Base-by-base conservation (phyloP, 1,140 invertebrate species). In the Drosophila busckii region DNA sequence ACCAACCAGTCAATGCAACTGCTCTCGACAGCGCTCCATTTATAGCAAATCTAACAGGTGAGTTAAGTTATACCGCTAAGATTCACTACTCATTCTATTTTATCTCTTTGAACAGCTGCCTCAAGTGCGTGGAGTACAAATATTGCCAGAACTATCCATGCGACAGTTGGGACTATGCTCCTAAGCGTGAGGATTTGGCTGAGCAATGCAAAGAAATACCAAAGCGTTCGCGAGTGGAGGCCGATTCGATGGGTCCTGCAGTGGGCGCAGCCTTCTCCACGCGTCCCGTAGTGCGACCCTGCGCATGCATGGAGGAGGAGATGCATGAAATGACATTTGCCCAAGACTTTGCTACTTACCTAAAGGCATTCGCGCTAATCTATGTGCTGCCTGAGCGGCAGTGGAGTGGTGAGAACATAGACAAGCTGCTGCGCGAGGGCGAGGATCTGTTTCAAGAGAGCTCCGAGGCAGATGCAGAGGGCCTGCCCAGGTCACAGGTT, bases 331-430 rank as follows among this genome's bases (percentile, higher is more conserved):
- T 19, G 2, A 13, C 26, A 4, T 13, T 31, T 45, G 35, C 13
- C 4, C 26, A 34, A 2, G 41, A 73, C n/a, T 67, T 53, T 23
- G 34, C 41, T n/a, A 67, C 22, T 5, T 82, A 67, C 26, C 31
- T 86, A 0, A 75, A 70, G 34, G 84, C 76, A 3, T 86, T 86
- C 29, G 82, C 80, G 1, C 28, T 86, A 23, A 45, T 84, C 6
- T 83, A 83, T 45, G 54, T 87, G 1, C 29, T 70, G 34, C 82
- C 82, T 2, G 82, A 84, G 34, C 52, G 41, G 6, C 63, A 85
- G 3, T 86, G 84, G 84, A 70, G 35, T 2, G 35, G 54, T 1
- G 52, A 53, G 1, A 62, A 70, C 4, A 50, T 86, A 0, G 66
- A 84, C 7, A 63, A 55, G 22, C 25, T 87, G 20, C 25, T 86